phyloP scores from a whole-genome alignment of 2,113 vertebrate genomes.

The Neogale vison region DNA sequence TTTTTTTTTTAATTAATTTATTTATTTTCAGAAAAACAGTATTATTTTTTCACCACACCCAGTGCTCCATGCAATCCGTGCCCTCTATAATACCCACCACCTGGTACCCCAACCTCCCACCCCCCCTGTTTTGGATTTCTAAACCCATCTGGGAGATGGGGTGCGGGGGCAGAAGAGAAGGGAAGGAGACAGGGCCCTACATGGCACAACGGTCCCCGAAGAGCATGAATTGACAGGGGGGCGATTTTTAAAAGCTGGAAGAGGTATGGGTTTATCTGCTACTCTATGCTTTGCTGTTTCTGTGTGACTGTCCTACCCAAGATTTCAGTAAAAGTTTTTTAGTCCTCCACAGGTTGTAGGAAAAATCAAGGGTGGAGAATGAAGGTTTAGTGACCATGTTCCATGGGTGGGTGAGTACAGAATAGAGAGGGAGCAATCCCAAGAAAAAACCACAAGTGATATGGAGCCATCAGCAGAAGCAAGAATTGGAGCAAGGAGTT shows the following conservation, averaged over 20 bases:
- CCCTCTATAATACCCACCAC: too few species aligned
- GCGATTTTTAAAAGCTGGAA: conserved; percentile 6
- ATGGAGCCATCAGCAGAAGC: not conserved
- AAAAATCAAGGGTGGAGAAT: not conserved
- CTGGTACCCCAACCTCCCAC: too few species aligned
- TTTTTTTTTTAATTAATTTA: too few species aligned
- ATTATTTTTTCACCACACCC: too few species aligned
- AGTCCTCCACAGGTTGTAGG: not conserved
- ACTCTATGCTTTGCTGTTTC: not conserved
- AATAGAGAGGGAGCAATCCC: not conserved
- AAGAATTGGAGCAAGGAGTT: not conserved
- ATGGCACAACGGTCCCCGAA: not conserved
- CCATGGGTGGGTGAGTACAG: not conserved
- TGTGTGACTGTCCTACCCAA: not conserved
- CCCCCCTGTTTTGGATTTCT: not conserved
- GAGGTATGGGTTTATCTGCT: not conserved
- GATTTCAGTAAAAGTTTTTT: not conserved
- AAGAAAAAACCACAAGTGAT: not conserved
- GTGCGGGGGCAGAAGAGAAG: not conserved
- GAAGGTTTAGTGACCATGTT: not conserved
- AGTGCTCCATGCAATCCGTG: too few species aligned
- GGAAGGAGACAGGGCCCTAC: not conserved
- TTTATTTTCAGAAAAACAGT: too few species aligned
- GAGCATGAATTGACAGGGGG: not conserved
- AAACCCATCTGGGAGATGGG: not conserved